phyloP scores from a whole-genome alignment of 2,888 invertebrate species.

The Aethes cnicana region DNA sequence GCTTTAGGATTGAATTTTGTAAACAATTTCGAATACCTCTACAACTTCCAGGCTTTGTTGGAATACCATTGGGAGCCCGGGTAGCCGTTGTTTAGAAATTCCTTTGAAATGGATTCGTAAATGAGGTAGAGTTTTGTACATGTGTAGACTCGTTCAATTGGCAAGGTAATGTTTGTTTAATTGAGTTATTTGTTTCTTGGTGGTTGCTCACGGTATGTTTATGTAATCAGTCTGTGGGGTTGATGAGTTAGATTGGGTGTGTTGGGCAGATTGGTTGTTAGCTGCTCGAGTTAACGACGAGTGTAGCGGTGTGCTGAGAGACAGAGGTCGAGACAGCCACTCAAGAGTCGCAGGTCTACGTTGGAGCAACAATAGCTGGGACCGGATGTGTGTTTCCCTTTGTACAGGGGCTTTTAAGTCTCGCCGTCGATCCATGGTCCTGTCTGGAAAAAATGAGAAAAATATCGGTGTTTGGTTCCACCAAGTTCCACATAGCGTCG shows the following conservation, averaged over 20 bases:
- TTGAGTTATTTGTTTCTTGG: constrained; percentile 54
- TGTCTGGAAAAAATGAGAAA: constrained; percentile 45
- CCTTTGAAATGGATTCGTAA: constrained; percentile 76
- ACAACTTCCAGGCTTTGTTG: constrained; percentile 80
- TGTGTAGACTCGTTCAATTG: constrained; percentile 60
- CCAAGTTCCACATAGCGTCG: constrained; percentile 7
- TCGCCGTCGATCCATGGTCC: constrained; percentile 48
- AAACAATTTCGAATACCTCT: constrained; percentile 82
- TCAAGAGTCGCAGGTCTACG: constrained; percentile 34
- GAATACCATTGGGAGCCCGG: constrained; percentile 78
- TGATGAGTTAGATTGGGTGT: not conserved
- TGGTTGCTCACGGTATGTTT: constrained; percentile 35
- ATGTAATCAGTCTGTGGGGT: constrained; percentile 1
- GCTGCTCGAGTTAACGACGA: not conserved
- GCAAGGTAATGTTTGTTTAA: constrained; percentile 61
- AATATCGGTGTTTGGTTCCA: constrained; percentile 19
- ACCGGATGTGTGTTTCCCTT: constrained; percentile 62
- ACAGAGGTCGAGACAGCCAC: constrained; percentile 32
- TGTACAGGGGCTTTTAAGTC: constrained; percentile 62
- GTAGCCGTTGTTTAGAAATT: constrained; percentile 76
- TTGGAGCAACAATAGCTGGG: constrained; percentile 51
- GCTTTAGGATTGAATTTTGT: constrained; percentile 82
- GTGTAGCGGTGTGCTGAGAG: not conserved
- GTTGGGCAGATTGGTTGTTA: not conserved
- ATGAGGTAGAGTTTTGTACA: constrained; percentile 70